Evolutionary conservation across 2,113 vertebrate species (phyloP), one percentile per base, ranked within the genome.

Genomic region (Seriola rivoliana): DNA sequence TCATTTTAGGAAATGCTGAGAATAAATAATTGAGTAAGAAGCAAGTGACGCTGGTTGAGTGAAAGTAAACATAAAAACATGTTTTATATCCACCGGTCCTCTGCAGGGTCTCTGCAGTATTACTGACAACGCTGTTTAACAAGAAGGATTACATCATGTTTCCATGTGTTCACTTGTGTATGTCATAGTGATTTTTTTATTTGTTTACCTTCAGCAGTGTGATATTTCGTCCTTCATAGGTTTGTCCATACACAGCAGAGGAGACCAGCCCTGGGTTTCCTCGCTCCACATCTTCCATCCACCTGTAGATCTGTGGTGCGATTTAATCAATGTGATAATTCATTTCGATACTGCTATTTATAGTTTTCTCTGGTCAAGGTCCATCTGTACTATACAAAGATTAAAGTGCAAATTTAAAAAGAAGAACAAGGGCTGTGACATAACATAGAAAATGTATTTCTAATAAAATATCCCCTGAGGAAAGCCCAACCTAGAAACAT

Each of bases 121-220:
- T 42, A 42, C 10, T 42, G 40, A 42, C 40, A 42, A 10, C 40
- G 10, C 29, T 29, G 40, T 8, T 42, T 42, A 42, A 42, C 40
- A 42, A 42, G 40, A 42, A 14, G 44, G 40, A 42, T 9, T 42
- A 42, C 40, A 11, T 42, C 40, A 9, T 9, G 40, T 42, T 9
- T 42, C 40, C 40, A 8, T 8, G 40, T 42, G 29, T 29, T 29
- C 29, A 29, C 29, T 29, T 29, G 29, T 29, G 29, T 29, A 29
- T 29, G 29, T 29, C 29, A 29, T 29, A 29, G 29, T 29, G 29
- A 29, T 29, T 29, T 29, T 29, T 29, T 29, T 29, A 29, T 29
- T 29, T 9, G 32, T n/a, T 63, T 87, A 96, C 96, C 95, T 95
- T 95, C 68, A 96, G 64, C n/a, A 93, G 94, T 72, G 91, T 93